A percentile compares a stretch with the other conserved stretches of the same genome.
Conservation (phyloP, 2,113 vertebrate genomes). For the rabbit (Oryctolagus cuniculus) region DNA sequence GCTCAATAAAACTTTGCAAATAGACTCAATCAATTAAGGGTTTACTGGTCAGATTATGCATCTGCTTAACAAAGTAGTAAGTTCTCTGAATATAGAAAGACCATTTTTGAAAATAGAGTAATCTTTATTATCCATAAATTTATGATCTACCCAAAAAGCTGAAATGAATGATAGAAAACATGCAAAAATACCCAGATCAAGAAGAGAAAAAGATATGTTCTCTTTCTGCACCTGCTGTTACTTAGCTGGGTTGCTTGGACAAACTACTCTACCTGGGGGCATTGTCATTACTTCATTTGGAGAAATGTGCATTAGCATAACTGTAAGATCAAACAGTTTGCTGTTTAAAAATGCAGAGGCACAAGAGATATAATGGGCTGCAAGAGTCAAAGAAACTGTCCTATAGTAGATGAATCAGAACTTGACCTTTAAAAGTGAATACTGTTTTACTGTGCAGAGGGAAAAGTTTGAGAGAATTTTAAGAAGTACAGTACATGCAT, state of each 20-base stretch:
- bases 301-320: conserved; percentile 38
- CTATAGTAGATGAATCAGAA: conserved; percentile 16
- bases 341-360: conserved; percentile 24
- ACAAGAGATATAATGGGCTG: neutral
- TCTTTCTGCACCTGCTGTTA: conserved; percentile 1
- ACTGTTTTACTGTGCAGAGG: neutral
- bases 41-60: neutral
- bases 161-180: neutral
- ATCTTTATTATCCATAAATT: neutral
- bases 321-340: neutral
- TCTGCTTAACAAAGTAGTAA: neutral
- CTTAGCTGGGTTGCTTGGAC: neutral
- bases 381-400: neutral
- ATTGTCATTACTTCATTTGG: conserved; percentile 18
- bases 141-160: neutral
- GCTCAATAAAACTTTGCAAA: neutral
- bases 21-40: neutral
- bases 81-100: neutral
- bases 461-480: neutral
- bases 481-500: neutral
- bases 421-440: neutral
- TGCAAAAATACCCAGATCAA: neutral
- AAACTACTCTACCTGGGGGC: neutral
- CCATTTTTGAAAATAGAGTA: neutral
- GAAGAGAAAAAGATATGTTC: neutral